A percentile compares a stretch with the other conserved stretches of the same genome.
These are phyloP conservation scores for Salvelinus sp. DNA, from an alignment of 2,113 vertebrate species.

Conservation along the genomic window DNA sequence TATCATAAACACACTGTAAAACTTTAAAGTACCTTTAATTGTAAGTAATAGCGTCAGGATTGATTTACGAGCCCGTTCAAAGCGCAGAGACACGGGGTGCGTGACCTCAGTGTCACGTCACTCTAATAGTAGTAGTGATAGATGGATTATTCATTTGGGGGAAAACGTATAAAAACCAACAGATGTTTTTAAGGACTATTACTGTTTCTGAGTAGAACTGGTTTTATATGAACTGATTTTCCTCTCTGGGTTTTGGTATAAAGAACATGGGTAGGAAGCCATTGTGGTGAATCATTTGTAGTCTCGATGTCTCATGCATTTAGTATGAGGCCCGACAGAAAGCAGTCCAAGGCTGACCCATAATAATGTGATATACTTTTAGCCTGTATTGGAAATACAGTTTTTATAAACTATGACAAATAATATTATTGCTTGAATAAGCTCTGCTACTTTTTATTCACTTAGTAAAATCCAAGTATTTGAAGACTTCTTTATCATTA, in stretches of 20 bases:
- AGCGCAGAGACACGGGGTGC: slow-evolving; percentile 62
- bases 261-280: slow-evolving; percentile 42
- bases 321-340: slow-evolving; percentile 56
- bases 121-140: slow-evolving; percentile 63
- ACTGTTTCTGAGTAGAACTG: slow-evolving; percentile 45
- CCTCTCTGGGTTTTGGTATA: slow-evolving; percentile 47
- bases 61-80: slow-evolving; percentile 84
- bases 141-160: slow-evolving; percentile 56
- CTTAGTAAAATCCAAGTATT: slow-evolving; percentile 10
- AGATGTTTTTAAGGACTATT: slow-evolving; percentile 63
- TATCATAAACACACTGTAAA: slow-evolving; percentile 90
- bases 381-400: slow-evolving; percentile 35
- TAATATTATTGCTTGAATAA: slow-evolving; percentile 28
- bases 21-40: slow-evolving; percentile 86
- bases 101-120: slow-evolving; percentile 73
- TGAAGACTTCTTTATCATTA: slow-evolving; percentile 39
- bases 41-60: slow-evolving; percentile 80
- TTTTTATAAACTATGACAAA: slow-evolving; percentile 64
- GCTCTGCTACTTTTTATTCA: background rate
- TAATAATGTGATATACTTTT: slow-evolving; percentile 52
- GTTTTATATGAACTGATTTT: slow-evolving; percentile 6
- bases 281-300: slow-evolving; percentile 62
- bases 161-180: slow-evolving; percentile 63
- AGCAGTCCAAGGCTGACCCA: slow-evolving; percentile 48
- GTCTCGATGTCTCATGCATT: slow-evolving; percentile 59